Conservation (phyloP, 2,113 vertebrate genomes). For the Carollia perspicillata region DNA sequence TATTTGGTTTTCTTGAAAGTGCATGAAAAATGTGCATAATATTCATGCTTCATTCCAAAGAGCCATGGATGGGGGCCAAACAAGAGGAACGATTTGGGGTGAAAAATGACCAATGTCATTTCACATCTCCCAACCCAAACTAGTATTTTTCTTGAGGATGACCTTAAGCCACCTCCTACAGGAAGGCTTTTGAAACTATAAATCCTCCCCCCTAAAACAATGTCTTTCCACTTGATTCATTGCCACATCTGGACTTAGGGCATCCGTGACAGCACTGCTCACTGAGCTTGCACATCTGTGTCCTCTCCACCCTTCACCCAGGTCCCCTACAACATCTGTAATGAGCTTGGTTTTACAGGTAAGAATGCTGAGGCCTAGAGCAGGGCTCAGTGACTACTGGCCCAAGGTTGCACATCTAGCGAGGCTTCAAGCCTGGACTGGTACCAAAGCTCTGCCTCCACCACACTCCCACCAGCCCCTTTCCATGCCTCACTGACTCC, state of each 20-base stretch:
- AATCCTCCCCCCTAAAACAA: neutral
- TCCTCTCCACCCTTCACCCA: neutral
- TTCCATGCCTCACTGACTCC: fast-evolving
- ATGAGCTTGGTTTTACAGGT: neutral
- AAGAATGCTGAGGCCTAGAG: neutral
- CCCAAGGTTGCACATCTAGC: neutral
- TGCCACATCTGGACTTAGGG: neutral
- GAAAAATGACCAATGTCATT: slow-evolving; percentile 26
- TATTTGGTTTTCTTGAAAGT: slow-evolving; percentile 52
- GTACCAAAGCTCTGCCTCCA: neutral
- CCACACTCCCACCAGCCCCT: neutral
- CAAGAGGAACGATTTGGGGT: neutral
- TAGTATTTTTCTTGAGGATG: neutral
- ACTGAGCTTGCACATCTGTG: neutral
- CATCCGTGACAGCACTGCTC: neutral
- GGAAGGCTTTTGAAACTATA: neutral
- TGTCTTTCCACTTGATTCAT: neutral
- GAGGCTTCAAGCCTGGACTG: neutral
- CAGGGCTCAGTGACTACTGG: neutral
- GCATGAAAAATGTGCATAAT: slow-evolving; percentile 59
- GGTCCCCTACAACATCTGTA: neutral
- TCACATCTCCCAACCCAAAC: neutral
- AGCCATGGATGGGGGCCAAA: neutral
- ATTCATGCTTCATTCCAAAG: slow-evolving; percentile 47
- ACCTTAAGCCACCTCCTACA: neutral